Evolutionary conservation across 1,140 invertebrate genomes (phyloP).

Genomic region (Popillia japonica): DNA sequence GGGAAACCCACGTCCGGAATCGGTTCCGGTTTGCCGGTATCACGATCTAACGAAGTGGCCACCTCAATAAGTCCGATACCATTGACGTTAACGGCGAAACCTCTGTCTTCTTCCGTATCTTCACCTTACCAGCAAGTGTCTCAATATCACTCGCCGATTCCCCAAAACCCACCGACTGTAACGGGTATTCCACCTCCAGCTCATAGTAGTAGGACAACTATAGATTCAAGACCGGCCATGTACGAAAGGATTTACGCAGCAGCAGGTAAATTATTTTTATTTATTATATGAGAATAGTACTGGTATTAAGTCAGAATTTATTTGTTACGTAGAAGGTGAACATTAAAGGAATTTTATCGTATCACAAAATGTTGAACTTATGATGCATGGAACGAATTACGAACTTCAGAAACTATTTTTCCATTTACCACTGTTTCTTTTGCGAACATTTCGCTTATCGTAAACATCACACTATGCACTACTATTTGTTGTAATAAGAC

Average conservation of each 20-base stretch:
- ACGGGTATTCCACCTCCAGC: constrained; percentile 67
- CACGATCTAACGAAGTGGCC: constrained; percentile 62
- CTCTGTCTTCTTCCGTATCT: constrained; percentile 66
- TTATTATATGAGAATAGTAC: too few relatives aligned
- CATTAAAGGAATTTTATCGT: too few relatives aligned
- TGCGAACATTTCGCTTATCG: too few relatives aligned
- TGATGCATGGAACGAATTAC: too few relatives aligned
- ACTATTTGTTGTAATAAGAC: too few relatives aligned
- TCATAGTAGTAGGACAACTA: constrained; percentile 62
- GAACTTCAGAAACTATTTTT: too few relatives aligned
- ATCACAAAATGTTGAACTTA: too few relatives aligned
- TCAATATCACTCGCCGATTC: constrained; percentile 63
- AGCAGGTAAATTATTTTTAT: constrained; percentile 16
- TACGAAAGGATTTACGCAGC: constrained; percentile 51
- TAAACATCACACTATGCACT: too few relatives aligned
- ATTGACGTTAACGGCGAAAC: constrained; percentile 46
- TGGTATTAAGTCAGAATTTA: too few relatives aligned
- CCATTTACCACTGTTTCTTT: too few relatives aligned
- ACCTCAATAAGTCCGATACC: constrained; percentile 50
- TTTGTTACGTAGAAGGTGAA: too few relatives aligned
- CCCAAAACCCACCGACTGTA: constrained; percentile 56
- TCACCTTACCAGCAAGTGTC: constrained; percentile 70
- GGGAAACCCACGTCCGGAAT: constrained; percentile 74
- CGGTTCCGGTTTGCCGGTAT: constrained; percentile 69
- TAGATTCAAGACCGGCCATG: constrained; percentile 40